Percentiles rank a stretch among this genome's conserved stretches.
These are phyloP conservation scores for Danio albolineatus DNA, from an alignment of 2,797 vertebrate species.

Conservation along the genomic window DNA sequence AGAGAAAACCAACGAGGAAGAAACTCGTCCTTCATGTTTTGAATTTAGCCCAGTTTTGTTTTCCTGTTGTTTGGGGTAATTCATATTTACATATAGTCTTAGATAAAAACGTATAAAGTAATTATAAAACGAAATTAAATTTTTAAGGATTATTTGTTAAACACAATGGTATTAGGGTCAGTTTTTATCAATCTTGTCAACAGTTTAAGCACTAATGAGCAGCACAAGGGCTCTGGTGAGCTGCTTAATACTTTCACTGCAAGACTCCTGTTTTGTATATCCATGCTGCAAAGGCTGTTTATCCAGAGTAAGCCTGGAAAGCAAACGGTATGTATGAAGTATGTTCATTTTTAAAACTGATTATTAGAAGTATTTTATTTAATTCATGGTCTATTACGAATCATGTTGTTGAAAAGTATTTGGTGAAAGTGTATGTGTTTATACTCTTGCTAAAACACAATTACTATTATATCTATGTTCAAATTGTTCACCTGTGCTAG, in stretches of 20 bases:
- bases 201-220: conserved; percentile 42
- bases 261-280: conserved; percentile 73
- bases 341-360: background rate
- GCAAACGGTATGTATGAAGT: conserved; percentile 31
- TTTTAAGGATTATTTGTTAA: background rate
- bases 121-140: background rate
- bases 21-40: background rate
- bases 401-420: background rate
- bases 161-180: background rate
- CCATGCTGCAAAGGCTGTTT: conserved; percentile 76
- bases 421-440: background rate
- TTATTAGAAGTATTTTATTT: no score
- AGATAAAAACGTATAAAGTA: background rate
- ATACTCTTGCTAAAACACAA: background rate
- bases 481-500: no score
- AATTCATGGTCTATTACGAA: background rate
- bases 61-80: background rate
- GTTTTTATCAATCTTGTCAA: background rate
- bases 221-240: conserved; percentile 65
- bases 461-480: background rate
- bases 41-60: background rate
- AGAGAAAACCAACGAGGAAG: conserved; percentile 14
- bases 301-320: conserved; percentile 62
- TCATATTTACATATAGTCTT: background rate
- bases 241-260: conserved; percentile 71